Conservation (phyloP, 2,113 vertebrate genomes). For the Corydoras maculifer region DNA sequence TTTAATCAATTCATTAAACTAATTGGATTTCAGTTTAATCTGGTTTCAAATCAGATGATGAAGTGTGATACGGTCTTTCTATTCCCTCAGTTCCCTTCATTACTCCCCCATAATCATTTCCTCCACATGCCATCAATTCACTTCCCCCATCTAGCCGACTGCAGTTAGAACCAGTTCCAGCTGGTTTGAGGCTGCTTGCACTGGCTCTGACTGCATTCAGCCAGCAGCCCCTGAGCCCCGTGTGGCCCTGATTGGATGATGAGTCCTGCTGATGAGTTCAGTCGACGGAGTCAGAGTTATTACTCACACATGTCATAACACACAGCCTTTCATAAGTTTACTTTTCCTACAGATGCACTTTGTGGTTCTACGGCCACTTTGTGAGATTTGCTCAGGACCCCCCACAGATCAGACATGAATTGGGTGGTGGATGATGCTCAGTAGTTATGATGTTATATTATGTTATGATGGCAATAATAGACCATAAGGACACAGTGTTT, state of each 20-base stretch:
- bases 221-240: conserved; percentile 61
- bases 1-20: conserved; percentile 24
- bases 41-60: too few relatives aligned
- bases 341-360: too few relatives aligned
- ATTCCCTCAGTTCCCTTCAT: conserved; percentile 19
- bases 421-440: too few relatives aligned
- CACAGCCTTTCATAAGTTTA: too few relatives aligned
- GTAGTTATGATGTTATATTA: too few relatives aligned
- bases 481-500: too few relatives aligned
- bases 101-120: conserved; percentile 14
- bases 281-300: too few relatives aligned
- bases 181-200: conserved; percentile 59
- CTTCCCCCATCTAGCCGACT: conserved; percentile 43
- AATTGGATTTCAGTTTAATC: neutral
- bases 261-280: conserved; percentile 55
- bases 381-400: too few relatives aligned
- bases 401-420: too few relatives aligned
- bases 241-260: conserved; percentile 55
- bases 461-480: too few relatives aligned
- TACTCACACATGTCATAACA: too few relatives aligned
- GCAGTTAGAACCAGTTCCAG: conserved; percentile 53
- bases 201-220: conserved; percentile 60
- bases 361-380: too few relatives aligned
- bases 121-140: conserved; percentile 49
- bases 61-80: conserved; percentile 6